A percentile compares a stretch with the other conserved stretches of the same genome.
These are phyloP conservation scores for Adrianichthys oophorus DNA, from an alignment of 2,797 vertebrate species.

Conservation along the genomic window DNA sequence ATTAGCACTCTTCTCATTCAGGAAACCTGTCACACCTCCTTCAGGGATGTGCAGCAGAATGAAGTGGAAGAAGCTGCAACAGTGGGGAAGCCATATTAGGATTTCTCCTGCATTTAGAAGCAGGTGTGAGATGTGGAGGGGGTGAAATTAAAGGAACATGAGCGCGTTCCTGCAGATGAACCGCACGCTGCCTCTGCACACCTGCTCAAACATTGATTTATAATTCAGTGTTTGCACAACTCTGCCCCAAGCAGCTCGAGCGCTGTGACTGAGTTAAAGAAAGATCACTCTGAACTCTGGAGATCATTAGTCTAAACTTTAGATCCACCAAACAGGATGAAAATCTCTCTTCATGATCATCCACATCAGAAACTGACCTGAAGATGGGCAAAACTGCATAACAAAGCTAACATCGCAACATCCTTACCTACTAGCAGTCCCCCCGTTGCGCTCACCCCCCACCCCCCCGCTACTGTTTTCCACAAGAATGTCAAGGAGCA, in stretches of 20 bases:
- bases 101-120: constrained; percentile 18
- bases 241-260: constrained; percentile 38
- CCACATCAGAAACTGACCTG: constrained; percentile 7
- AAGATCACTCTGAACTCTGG: constrained; percentile 12
- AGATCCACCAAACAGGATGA: not conserved
- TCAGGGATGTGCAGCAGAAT: constrained; percentile 27
- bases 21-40: constrained; percentile 40
- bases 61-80: constrained; percentile 26
- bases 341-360: not conserved
- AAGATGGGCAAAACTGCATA: not conserved
- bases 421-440: constrained; percentile 9
- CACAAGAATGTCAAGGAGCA: constrained; percentile 22
- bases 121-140: constrained; percentile 19
- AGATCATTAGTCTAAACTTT: constrained; percentile 9
- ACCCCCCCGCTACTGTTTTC: constrained; percentile 30
- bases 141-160: constrained; percentile 31
- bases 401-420: not conserved
- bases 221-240: constrained; percentile 69
- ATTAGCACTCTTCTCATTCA: constrained; percentile 60
- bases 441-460: constrained; percentile 25
- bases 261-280: constrained; percentile 1
- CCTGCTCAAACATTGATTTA: constrained; percentile 50
- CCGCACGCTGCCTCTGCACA: constrained; percentile 56
- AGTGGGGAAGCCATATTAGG: constrained; percentile 13
- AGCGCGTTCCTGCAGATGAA: constrained; percentile 47